Percentiles rank a stretch among this genome's conserved stretches.
Conservation (phyloP, 2,888 invertebrate species). For the Eupithecia tripunctaria region DNA sequence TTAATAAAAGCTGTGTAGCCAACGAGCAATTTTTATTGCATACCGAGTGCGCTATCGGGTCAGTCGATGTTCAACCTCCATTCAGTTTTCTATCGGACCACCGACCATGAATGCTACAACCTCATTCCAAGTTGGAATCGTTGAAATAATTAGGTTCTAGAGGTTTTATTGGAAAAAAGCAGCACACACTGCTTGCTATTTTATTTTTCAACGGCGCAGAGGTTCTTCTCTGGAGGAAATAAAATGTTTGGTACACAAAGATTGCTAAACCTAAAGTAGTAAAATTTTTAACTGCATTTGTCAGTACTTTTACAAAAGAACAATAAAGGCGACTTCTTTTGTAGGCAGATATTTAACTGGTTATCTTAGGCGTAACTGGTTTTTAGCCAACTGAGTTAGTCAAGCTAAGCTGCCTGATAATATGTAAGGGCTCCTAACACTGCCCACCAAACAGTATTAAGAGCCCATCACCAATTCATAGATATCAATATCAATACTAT, state of each 20-base stretch:
- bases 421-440: too few species aligned
- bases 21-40: too few species aligned
- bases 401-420: too few species aligned
- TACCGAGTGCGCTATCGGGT: too few species aligned
- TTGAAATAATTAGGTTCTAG: background rate
- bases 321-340: background rate
- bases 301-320: background rate
- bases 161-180: slow-evolving; percentile 3
- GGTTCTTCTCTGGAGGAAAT: background rate
- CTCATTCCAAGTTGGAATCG: background rate
- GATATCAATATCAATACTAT: too few species aligned
- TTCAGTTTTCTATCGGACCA: background rate
- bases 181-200: background rate
- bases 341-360: background rate
- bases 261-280: background rate
- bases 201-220: background rate
- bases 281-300: too few species aligned
- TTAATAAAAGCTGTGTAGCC: too few species aligned
- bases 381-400: too few species aligned
- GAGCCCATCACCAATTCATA: too few species aligned
- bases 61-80: too few species aligned
- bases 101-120: background rate
- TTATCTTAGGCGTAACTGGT: too few species aligned
- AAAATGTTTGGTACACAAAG: background rate
- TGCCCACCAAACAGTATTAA: too few species aligned